Percentiles rank a stretch among this genome's conserved stretches.
phyloP scores from a whole-genome alignment of 1,140 invertebrate species.

The Drosophila rufa region DNA sequence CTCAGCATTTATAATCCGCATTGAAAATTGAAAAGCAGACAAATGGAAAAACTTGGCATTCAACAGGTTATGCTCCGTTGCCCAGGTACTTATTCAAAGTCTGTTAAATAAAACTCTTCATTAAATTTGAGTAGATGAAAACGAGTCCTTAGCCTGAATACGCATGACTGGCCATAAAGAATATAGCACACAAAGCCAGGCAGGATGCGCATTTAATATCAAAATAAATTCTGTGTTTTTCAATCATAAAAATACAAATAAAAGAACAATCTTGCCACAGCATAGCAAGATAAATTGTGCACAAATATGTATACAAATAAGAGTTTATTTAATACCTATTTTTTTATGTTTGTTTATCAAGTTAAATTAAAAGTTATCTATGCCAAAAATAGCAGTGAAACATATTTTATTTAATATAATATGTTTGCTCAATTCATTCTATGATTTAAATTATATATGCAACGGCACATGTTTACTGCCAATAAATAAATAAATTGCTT shows the following conservation, averaged over 20 bases:
- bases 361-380: background rate
- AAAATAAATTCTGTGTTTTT: background rate
- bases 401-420: too few relatives aligned
- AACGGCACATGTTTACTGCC: background rate
- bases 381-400: background rate
- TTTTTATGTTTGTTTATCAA: background rate
- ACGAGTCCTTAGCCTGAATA: background rate
- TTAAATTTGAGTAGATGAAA: background rate
- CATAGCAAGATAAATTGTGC: background rate
- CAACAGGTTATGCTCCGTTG: constrained; percentile 23
- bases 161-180: background rate
- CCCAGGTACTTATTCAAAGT: background rate
- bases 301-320: too few relatives aligned
- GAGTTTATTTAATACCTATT: background rate
- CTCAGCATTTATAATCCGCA: constrained; percentile 3
- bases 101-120: constrained; percentile 4
- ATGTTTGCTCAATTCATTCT: too few relatives aligned
- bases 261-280: too few relatives aligned
- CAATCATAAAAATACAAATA: background rate
- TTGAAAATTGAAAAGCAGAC: background rate
- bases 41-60: constrained; percentile 6
- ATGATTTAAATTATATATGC: background rate
- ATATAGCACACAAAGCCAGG: too few relatives aligned
- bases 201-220: background rate
- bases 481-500: constrained; percentile 2